These are phyloP conservation scores for Drosophila mojavensis DNA, from an alignment of 1,140 invertebrate genomes.

Conservation along the genomic window DNA sequence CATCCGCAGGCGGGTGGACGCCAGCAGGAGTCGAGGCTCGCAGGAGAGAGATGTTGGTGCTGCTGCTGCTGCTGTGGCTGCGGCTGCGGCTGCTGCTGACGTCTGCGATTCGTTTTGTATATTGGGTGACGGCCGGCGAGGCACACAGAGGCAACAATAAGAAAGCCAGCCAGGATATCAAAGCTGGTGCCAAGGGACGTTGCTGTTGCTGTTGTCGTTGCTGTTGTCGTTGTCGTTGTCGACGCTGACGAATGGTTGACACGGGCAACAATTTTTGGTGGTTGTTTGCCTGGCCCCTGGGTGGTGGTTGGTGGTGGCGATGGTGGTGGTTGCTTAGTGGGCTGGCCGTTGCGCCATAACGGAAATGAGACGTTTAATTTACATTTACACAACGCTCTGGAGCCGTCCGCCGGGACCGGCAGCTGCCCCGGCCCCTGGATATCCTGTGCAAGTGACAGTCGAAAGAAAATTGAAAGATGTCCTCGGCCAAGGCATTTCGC, in stretches of 20 bases:
- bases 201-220: neutral
- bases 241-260: slow-evolving; percentile 73
- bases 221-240: neutral
- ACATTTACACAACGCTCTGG: slow-evolving; percentile 71
- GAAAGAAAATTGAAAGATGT: slow-evolving; percentile 47
- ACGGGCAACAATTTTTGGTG: slow-evolving; percentile 55
- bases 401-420: slow-evolving; percentile 25
- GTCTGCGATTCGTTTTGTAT: slow-evolving; percentile 12
- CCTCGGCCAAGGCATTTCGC: slow-evolving; percentile 3
- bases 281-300: slow-evolving; percentile 49
- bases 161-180: slow-evolving; percentile 29
- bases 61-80: neutral
- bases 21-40: neutral
- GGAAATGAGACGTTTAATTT: slow-evolving; percentile 81
- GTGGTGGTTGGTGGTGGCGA: slow-evolving; percentile 29
- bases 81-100: neutral
- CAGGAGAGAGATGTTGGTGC: neutral
- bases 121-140: slow-evolving; percentile 36
- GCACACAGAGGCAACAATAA: slow-evolving; percentile 34
- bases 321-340: slow-evolving; percentile 21
- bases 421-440: neutral
- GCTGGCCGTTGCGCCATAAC: slow-evolving; percentile 55
- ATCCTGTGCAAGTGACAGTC: slow-evolving; percentile 70
- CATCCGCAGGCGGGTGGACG: slow-evolving; percentile 55
- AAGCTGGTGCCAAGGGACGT: slow-evolving; percentile 43